Conservation (phyloP, 2,113 vertebrate species). For the Sturnus vulgaris region DNA sequence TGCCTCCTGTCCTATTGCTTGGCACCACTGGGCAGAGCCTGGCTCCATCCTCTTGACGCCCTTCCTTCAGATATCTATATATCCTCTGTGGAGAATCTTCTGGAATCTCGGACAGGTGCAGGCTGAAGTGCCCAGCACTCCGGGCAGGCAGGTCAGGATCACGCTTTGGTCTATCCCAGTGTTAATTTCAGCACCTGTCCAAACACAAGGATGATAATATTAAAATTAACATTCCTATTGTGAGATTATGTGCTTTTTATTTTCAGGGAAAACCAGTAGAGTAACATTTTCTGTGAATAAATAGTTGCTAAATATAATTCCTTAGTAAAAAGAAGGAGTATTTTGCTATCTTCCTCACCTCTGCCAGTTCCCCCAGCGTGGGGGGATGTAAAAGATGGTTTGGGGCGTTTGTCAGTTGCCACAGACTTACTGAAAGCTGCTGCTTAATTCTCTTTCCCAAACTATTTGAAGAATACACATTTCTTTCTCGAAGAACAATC, state of each 20-base stretch:
- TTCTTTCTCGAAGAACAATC: neutral
- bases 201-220: neutral
- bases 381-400: neutral
- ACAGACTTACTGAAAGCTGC: neutral
- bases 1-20: neutral
- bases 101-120: neutral
- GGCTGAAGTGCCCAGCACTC: neutral
- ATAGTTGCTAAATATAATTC: neutral
- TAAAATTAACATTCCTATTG: neutral
- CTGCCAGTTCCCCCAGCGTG: accelerated
- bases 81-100: neutral
- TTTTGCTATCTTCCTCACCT: neutral
- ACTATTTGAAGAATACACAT: neutral
- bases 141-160: no score
- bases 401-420: neutral
- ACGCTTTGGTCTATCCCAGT: accelerated
- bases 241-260: neutral
- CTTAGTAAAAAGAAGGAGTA: neutral
- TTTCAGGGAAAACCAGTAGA: neutral
- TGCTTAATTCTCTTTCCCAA: neutral
- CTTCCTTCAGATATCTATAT: accelerated
- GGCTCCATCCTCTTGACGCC: neutral
- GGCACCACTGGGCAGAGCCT: neutral
- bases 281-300: neutral
- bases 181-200: neutral